phyloP scores from a whole-genome alignment of 1,140 invertebrate species.

The Pseudachorutes palmiensis region DNA sequence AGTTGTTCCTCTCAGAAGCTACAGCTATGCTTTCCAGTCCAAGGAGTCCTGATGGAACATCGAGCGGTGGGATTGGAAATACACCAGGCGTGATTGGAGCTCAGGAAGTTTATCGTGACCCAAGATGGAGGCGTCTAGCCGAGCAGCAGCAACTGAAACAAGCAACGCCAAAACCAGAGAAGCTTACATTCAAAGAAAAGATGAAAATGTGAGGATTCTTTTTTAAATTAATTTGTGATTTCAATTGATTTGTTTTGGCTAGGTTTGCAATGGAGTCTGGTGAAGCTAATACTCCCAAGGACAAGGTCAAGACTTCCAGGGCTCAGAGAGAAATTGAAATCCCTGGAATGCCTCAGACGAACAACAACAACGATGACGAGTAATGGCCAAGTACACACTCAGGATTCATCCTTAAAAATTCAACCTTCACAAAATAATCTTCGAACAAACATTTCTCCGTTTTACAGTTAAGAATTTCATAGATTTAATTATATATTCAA shows the following conservation, averaged over 20 bases:
- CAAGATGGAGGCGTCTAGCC: constrained; percentile 65
- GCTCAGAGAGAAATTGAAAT: constrained; percentile 80
- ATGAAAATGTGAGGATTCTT: constrained; percentile 67
- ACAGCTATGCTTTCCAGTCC: constrained; percentile 64
- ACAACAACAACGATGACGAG: constrained; percentile 9
- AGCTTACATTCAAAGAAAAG: constrained; percentile 86
- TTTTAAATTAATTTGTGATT: neutral
- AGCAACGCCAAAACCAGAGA: constrained; percentile 69
- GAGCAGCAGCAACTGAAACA: constrained; percentile 65
- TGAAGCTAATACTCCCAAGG: constrained; percentile 73
- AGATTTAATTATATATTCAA: too few species aligned
- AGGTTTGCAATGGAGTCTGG: constrained; percentile 81
- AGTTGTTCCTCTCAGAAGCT: constrained; percentile 73
- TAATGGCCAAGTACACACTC: too few species aligned
- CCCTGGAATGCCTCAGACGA: neutral
- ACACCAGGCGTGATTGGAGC: constrained; percentile 89
- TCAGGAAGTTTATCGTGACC: constrained; percentile 59
- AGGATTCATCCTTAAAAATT: too few species aligned
- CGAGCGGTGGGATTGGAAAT: constrained; percentile 50
- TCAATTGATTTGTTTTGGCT: neutral
- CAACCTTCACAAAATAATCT: too few species aligned
- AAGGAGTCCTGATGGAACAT: constrained; percentile 54
- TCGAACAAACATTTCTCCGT: too few species aligned
- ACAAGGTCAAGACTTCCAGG: constrained; percentile 86
- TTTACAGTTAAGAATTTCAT: too few species aligned